Evolutionary conservation across 2,888 invertebrate species (phyloP), one percentile per base, ranked within the genome.

Genomic region (Monopis laevigella): DNA sequence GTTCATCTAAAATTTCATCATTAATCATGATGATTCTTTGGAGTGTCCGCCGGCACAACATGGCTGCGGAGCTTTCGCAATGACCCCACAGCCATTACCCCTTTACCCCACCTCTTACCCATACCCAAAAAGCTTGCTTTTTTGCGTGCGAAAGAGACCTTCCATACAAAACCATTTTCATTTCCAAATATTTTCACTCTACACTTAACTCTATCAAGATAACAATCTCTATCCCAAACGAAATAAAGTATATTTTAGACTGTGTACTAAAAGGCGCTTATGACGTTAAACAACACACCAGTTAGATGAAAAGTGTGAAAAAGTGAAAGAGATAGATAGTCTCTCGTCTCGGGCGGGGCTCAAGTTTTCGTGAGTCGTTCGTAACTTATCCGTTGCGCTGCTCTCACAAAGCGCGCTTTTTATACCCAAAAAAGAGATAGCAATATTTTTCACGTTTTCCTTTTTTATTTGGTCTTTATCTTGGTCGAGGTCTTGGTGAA

Each of bases 391-490:
- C 70, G 58, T 69, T 52, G 64, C 55, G 52, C 73, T 57, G 56
- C 60, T 78, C 74, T 58, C 70, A 59, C 77, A 11, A 30, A 46
- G 50, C 44, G 40, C 41, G 39, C 39, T 48, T 48, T 46, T 44
- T 47, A 40, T 48, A 47, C 44, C 72, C 43, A 40, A 48, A 61
- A 78, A 58, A 52, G 70, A 55, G 80, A 77, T 58, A 47, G 64
- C 59, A 56, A 57, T 71, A 65, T 77, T 78, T 78, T 80, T 75
- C 73, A 52, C 75, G 72, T 74, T 78, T 77, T 78, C 72, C 72
- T 80, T 80, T 72, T 80, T 78, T 78, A 72, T 74, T 71, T 64
- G 74, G 77, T 77, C 78, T 78, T 80, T 78, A 74, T 75, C 78
- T 78, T 77, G 70, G 55, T 62, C 65, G 74, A 34, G 36, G 39